Conservation (phyloP, 1,140 invertebrate species). For the Stegodyphus dumicola region DNA sequence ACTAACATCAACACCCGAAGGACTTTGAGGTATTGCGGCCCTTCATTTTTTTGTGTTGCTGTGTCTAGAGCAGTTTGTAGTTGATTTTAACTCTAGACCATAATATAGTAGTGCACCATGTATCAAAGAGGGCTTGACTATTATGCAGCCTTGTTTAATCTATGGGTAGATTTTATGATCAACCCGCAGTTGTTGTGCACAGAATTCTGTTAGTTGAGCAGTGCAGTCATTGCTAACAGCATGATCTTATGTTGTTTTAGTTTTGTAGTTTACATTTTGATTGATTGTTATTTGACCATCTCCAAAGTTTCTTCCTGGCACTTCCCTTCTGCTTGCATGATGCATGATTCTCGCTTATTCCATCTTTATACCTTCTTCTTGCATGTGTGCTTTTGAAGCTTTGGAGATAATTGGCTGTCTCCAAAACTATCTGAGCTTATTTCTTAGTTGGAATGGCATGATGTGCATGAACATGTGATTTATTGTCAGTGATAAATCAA, state of each 20-base stretch:
- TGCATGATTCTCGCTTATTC: slow-evolving; percentile 51
- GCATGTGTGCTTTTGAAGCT: slow-evolving; percentile 55
- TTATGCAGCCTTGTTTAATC: background rate
- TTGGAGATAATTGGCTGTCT: slow-evolving; percentile 32
- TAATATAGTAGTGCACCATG: slow-evolving; percentile 57
- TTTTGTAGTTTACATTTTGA: slow-evolving; percentile 62
- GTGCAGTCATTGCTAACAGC: slow-evolving; percentile 57
- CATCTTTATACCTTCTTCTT: slow-evolving; percentile 20
- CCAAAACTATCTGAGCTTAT: background rate
- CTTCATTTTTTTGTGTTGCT: slow-evolving; percentile 61
- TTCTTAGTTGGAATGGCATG: slow-evolving; percentile 33
- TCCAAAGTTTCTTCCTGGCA: slow-evolving; percentile 65
- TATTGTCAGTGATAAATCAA: background rate
- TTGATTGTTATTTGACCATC: slow-evolving; percentile 65
- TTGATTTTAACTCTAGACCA: slow-evolving; percentile 54
- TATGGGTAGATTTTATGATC: slow-evolving; percentile 26
- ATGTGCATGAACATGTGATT: slow-evolving; percentile 28
- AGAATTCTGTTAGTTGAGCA: slow-evolving; percentile 57
- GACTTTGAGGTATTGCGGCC: slow-evolving; percentile 61
- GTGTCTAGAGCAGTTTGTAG: slow-evolving; percentile 61
- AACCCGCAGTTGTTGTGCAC: slow-evolving; percentile 56
- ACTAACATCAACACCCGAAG: slow-evolving; percentile 50
- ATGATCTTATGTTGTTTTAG: slow-evolving; percentile 62
- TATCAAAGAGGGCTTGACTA: slow-evolving; percentile 39
- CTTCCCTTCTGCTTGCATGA: slow-evolving; percentile 51